phyloP scores from a whole-genome alignment of 2,888 invertebrate genomes.

The Microchrysa polita region DNA sequence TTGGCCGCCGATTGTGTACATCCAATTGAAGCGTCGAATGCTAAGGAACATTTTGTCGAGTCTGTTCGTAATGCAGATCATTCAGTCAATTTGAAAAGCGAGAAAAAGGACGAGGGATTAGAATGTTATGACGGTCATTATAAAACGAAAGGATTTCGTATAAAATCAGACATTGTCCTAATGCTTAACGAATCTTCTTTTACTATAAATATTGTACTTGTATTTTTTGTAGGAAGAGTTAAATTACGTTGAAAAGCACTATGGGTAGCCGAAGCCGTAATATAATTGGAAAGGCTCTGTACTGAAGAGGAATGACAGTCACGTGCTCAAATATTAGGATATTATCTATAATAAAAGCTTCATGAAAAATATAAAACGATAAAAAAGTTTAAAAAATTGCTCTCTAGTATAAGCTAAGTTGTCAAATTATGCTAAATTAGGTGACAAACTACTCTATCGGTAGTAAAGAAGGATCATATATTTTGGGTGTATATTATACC shows the following conservation, averaged over 20 bases:
- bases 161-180: constrained; percentile 23
- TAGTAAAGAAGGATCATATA: too few relatives aligned
- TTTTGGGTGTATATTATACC: too few relatives aligned
- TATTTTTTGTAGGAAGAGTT: constrained; percentile 3
- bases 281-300: neutral
- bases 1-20: neutral
- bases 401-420: too few relatives aligned
- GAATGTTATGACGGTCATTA: constrained; percentile 36
- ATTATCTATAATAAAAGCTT: too few relatives aligned
- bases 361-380: too few relatives aligned
- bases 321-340: too few relatives aligned
- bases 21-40: neutral
- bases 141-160: constrained; percentile 37
- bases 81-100: constrained; percentile 32
- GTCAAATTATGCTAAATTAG: too few relatives aligned
- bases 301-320: too few relatives aligned
- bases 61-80: constrained; percentile 40
- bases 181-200: constrained; percentile 24
- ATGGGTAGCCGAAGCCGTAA: neutral
- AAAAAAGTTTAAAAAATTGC: too few relatives aligned
- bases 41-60: constrained; percentile 14
- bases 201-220: constrained; percentile 3
- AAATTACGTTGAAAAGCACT: neutral
- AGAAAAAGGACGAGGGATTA: constrained; percentile 42
- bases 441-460: too few relatives aligned